Base-by-base conservation (phyloP, 2,797 vertebrate species). In the Zalophus californianus region DNA sequence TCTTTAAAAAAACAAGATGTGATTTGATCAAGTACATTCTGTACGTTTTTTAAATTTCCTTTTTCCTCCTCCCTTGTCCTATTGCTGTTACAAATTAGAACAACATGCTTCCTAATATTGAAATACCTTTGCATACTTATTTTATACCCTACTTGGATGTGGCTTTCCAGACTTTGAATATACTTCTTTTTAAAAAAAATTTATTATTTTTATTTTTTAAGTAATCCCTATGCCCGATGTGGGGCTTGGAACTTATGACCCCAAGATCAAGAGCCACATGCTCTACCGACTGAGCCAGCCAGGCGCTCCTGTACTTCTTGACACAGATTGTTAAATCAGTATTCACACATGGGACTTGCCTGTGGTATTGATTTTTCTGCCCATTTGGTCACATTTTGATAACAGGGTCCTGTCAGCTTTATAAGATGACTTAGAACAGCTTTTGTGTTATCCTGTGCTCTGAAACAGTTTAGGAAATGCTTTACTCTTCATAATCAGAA, bases 21-120 rank as follows among this genome's bases (percentile, higher is more conserved):
- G 82, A 83, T 75, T 95, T 72, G 78, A 60, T 92, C n/a, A 96
- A 32, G 38, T 77, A 9, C 35, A 44, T 82, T 84, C 52, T 62
- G 56, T 15, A 35, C 60, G 54, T 90, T 94, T 77, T 75, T 89
- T n/a, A 70, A 94, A 41, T 94, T 56, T 21, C 21, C 32, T 68
- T 73, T 32, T 9, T 1, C 15, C 60, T 5, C 7, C 13, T 23
- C 5, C 27, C 13, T 41, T 27, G 21, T 83, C 23, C n/a, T 58
- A 0, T 89, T 87, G 23, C n/a, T 94, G 5, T 79, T 90, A 72
- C 0, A 64, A n/a, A 78, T 70, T 27, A 20, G 54, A 48, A 35
- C 15, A 66, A 13, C 15, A 15, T 54, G 15, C n/a, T 87, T 84
- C n/a, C n/a, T 56, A 52, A 44, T 96, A 32, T 5, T 73, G n/a